Conservation (phyloP, 2,888 invertebrate genomes). For the Piscicola geometra region DNA sequence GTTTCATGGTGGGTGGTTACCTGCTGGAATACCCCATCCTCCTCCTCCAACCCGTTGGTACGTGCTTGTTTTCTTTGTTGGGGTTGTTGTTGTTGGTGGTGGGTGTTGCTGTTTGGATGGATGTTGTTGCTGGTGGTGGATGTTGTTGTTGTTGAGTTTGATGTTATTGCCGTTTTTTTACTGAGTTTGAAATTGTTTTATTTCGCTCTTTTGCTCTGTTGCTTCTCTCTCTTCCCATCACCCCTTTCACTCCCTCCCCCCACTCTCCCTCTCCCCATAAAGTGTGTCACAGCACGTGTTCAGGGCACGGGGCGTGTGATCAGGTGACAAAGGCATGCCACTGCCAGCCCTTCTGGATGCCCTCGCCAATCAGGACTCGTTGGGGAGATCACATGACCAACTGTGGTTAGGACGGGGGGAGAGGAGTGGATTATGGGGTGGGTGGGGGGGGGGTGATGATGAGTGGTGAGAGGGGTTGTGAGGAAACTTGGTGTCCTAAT, state of each 20-base stretch:
- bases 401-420: slow-evolving; percentile 65
- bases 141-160: no score
- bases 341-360: slow-evolving; percentile 96
- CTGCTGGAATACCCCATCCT: slow-evolving; percentile 30
- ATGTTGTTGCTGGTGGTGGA: no score
- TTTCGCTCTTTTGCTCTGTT: no score
- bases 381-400: slow-evolving; percentile 71
- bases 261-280: no score
- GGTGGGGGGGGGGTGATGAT: neutral
- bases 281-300: slow-evolving; percentile 87
- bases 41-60: slow-evolving; percentile 28
- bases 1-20: slow-evolving; percentile 18
- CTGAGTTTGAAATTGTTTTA: no score
- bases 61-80: no score
- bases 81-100: no score
- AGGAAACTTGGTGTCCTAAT: neutral
- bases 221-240: no score
- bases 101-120: no score
- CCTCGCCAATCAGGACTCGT: slow-evolving; percentile 68
- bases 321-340: slow-evolving; percentile 75
- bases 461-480: neutral
- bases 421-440: neutral
- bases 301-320: slow-evolving; percentile 80
- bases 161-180: no score
- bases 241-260: no score